A percentile compares a stretch with the other conserved stretches of the same genome.
Conservation (phyloP, 2,888 invertebrate species). For the Drosophila antonietae region DNA sequence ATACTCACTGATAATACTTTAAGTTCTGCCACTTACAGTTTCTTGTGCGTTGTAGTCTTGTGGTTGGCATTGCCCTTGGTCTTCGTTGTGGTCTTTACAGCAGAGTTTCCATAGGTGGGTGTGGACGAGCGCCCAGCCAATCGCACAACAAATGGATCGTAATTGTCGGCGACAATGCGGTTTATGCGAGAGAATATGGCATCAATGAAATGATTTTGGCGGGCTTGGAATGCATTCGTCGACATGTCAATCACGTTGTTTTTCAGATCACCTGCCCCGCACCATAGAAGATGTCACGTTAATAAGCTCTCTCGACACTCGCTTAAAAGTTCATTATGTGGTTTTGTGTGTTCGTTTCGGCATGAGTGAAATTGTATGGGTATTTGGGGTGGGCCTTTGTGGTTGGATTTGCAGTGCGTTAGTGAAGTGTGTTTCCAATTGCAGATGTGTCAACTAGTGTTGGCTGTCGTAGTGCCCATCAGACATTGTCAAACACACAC, state of each 20-base stretch:
- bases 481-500: slow-evolving; percentile 36
- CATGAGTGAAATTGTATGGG: slow-evolving; percentile 24
- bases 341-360: slow-evolving; percentile 17
- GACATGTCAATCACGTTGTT: slow-evolving; percentile 84
- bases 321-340: slow-evolving; percentile 44
- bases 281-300: slow-evolving; percentile 45
- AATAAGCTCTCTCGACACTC: slow-evolving; percentile 41
- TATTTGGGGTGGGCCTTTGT: slow-evolving; percentile 28
- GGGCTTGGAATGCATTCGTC: slow-evolving; percentile 87
- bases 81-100: slow-evolving; percentile 56
- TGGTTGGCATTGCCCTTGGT: slow-evolving; percentile 37
- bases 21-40: slow-evolving; percentile 72
- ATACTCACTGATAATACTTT: background rate
- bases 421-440: slow-evolving; percentile 59
- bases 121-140: slow-evolving; percentile 71
- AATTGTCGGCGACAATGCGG: slow-evolving; percentile 90
- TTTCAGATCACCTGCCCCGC: slow-evolving; percentile 78
- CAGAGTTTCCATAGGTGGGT: slow-evolving; percentile 27
- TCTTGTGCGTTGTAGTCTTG: slow-evolving; percentile 70
- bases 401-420: slow-evolving; percentile 35
- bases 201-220: slow-evolving; percentile 94
- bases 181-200: slow-evolving; percentile 93
- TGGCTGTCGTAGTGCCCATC: slow-evolving; percentile 31
- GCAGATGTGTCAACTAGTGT: slow-evolving; percentile 32
- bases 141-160: slow-evolving; percentile 92